Evolutionary conservation across 92 coral and sea anemone genomes (phyloP).

Genomic region (Pocillopora grandis): DNA sequence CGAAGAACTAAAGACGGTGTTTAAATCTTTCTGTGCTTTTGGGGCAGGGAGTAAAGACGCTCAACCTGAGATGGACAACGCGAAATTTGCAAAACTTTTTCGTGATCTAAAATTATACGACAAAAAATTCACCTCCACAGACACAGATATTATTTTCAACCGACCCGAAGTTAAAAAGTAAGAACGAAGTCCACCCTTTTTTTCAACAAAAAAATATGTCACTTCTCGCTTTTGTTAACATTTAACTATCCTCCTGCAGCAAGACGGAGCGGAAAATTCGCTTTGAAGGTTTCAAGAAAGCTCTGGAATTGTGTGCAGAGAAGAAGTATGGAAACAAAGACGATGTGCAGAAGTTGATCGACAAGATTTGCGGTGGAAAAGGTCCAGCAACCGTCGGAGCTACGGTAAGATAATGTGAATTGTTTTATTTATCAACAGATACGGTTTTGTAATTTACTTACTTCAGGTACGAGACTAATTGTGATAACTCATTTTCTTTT

Average conservation of each 20-base stretch:
- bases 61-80: slow-evolving; percentile 80
- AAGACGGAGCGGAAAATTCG: slow-evolving; percentile 87
- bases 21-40: slow-evolving; percentile 88
- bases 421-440: neutral
- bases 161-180: slow-evolving; percentile 92
- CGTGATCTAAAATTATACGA: slow-evolving; percentile 84
- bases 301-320: slow-evolving; percentile 78
- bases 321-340: slow-evolving; percentile 70
- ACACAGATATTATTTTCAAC: slow-evolving; percentile 91
- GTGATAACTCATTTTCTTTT: too few species aligned
- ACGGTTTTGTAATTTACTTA: too few species aligned
- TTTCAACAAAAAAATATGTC: neutral
- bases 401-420: slow-evolving; percentile 62
- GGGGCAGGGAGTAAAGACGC: slow-evolving; percentile 85
- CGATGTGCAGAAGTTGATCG: slow-evolving; percentile 59
- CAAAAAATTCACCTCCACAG: slow-evolving; percentile 83
- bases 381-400: slow-evolving; percentile 81
- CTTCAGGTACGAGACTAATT: too few species aligned
- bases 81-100: slow-evolving; percentile 87
- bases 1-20: slow-evolving; percentile 55
- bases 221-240: neutral
- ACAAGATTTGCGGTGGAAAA: slow-evolving; percentile 75
- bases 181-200: neutral
- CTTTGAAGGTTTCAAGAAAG: slow-evolving; percentile 71
- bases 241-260: slow-evolving; percentile 42